Conservation (phyloP, 2,113 vertebrate genomes). For the Zapornia atra region DNA sequence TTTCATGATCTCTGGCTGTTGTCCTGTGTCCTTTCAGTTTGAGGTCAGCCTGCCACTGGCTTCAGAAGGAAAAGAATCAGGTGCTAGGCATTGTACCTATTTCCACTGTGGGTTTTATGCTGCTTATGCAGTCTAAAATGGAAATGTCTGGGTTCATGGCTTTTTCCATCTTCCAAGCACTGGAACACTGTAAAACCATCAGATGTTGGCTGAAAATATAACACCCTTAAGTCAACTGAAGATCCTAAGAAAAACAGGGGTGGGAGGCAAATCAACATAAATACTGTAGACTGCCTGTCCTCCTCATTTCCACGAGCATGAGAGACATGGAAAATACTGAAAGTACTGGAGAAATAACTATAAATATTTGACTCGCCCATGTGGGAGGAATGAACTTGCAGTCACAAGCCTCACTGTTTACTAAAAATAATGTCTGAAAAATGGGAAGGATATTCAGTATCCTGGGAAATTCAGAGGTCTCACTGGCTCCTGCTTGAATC, state of each 20-base stretch:
- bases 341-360: conserved; percentile 43
- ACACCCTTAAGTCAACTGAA: not conserved
- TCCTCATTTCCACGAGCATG: not conserved
- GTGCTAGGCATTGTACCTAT: not conserved
- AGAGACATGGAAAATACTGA: conserved; percentile 18
- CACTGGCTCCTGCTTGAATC: not conserved
- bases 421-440: conserved; percentile 52
- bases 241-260: not conserved
- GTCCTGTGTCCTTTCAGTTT: not conserved
- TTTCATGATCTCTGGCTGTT: not conserved
- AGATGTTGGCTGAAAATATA: not conserved
- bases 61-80: not conserved
- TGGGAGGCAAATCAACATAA: not conserved
- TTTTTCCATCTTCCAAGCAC: not conserved
- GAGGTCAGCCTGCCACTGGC: not conserved
- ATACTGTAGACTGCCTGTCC: not conserved
- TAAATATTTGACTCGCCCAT: conserved; percentile 18
- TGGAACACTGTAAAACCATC: not conserved
- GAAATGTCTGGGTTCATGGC: not conserved
- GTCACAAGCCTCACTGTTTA: conserved; percentile 33
- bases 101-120: not conserved
- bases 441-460: not conserved
- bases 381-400: conserved; percentile 15
- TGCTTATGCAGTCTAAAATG: not conserved
- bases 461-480: not conserved